Base-by-base conservation (phyloP, 2,888 invertebrate genomes). In the Hedya salicella region DNA sequence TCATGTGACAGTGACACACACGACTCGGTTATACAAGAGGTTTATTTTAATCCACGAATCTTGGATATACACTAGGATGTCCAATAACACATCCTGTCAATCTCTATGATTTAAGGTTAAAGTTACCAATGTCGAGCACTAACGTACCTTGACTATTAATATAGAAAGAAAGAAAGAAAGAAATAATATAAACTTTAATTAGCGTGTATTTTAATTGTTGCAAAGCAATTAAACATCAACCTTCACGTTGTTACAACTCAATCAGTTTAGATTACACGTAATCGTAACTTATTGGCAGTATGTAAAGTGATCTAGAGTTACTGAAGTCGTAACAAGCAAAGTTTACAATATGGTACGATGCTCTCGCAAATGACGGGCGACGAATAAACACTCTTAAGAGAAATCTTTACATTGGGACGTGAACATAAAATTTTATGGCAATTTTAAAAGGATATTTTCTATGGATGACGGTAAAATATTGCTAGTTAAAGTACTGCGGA, bases 281-380 rank as follows among this genome's bases (percentile, higher is more conserved):
- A 52, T 65, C 65, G 59, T 52, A 65, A 65, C 46, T 65, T 52
- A 65, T 64, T 50, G 46, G 25, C 48, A 32, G 50, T 52, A 42
- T 56, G 16, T 30, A 49, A 21, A 61, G 21, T 44, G 25, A 30
- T 30, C 79, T 68, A 70, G 81, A 83, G 83, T 79, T 74, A 75
- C 78, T 79, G 82, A 80, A 88, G 83, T 87, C 87, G 85, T 89
- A 89, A 89, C 86, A 87, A 88, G 90, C 83, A 81, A 86, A 89
- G 87, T 89, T 88, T 85, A 87, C 86, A 85, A 85, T 80, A 81
- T 81, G 79, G 79, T 83, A 79, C 78, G 76, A 73, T 73, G 73
- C 78, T 76, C 69, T 71, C 71, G 79, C 80, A 81, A 86, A 82
- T 78, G 75, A 77, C 79, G 78, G 79, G 80, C 82, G 81, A 73